Conservation (phyloP, 2,888 invertebrate species). For the Gastracanthus pulcherrimus region DNA sequence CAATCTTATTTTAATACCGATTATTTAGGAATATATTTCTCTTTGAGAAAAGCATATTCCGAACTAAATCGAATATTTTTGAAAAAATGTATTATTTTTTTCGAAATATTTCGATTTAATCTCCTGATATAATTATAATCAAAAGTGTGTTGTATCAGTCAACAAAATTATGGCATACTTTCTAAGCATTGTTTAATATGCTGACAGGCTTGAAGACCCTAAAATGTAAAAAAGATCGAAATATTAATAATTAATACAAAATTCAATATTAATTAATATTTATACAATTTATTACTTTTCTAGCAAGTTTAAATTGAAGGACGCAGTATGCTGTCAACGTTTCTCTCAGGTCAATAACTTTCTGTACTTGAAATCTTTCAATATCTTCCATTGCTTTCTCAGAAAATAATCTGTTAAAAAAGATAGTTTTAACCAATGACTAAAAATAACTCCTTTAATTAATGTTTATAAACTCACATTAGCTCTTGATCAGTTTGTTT, state of each 20-base stretch:
- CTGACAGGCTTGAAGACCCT: slow-evolving; percentile 88
- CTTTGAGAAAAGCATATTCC: slow-evolving; percentile 1
- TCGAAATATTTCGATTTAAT: slow-evolving; percentile 1
- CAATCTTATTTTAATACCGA: slow-evolving; percentile 13
- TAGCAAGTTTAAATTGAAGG: slow-evolving; percentile 86
- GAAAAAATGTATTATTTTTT: neutral
- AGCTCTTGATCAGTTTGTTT: slow-evolving; percentile 81
- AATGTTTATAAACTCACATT: slow-evolving; percentile 78
- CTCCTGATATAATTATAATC: neutral
- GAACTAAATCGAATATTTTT: slow-evolving; percentile 9
- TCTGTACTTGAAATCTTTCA: slow-evolving; percentile 86
- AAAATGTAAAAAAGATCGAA: slow-evolving; percentile 64
- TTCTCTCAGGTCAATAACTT: slow-evolving; percentile 85
- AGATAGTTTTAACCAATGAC: slow-evolving; percentile 5
- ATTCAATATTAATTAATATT: neutral
- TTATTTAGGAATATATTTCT: slow-evolving; percentile 17
- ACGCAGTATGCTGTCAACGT: slow-evolving; percentile 84
- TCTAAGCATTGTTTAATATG: slow-evolving; percentile 87
- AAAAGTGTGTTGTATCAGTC: slow-evolving; percentile 11
- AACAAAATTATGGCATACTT: slow-evolving; percentile 81
- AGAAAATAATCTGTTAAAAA: slow-evolving; percentile 83
- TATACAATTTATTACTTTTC: slow-evolving; percentile 80
- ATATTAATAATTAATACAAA: neutral
- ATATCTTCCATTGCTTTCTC: slow-evolving; percentile 84
- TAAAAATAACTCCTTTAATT: slow-evolving; percentile 23